phyloP scores from a whole-genome alignment of 1,140 invertebrate species.

The Luehdorfia chinensis region DNA sequence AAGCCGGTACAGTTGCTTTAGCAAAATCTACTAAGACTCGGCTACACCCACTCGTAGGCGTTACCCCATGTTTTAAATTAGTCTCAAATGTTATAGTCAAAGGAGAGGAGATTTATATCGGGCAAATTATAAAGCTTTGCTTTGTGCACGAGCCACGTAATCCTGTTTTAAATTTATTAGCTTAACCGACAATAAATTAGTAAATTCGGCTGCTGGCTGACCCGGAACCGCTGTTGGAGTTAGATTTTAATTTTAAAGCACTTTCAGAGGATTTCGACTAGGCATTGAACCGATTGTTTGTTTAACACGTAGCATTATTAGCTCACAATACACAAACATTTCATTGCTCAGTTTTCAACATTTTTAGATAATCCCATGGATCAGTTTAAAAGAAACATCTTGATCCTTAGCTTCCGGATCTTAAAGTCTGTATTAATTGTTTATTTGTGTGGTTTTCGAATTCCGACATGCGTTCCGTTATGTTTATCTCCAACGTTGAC shows the following conservation, averaged over 20 bases:
- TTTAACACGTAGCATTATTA: too few relatives aligned
- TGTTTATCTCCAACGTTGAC: too few relatives aligned
- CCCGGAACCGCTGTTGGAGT: constrained; percentile 58
- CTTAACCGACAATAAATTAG: constrained; percentile 66
- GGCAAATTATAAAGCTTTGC: constrained; percentile 68
- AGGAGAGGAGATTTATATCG: constrained; percentile 59
- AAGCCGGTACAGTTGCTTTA: constrained; percentile 1
- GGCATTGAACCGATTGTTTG: constrained; percentile 17
- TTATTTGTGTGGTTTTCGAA: too few relatives aligned
- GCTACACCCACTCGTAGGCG: constrained; percentile 11
- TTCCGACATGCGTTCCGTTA: too few relatives aligned
- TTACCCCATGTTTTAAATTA: constrained; percentile 28
- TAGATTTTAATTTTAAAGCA: constrained; percentile 49
- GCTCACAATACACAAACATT: too few relatives aligned
- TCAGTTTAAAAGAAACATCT: too few relatives aligned
- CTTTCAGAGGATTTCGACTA: constrained; percentile 24
- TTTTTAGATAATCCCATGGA: too few relatives aligned
- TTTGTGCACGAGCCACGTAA: constrained; percentile 61
- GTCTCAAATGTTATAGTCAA: constrained; percentile 44
- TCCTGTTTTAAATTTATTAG: constrained; percentile 72
- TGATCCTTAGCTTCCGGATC: too few relatives aligned
- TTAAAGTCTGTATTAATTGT: too few relatives aligned
- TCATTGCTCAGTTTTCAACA: too few relatives aligned
- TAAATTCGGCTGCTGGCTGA: constrained; percentile 58
- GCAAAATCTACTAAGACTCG: too few relatives aligned